phyloP scores from a whole-genome alignment of 2,888 invertebrate genomes.

The Griposia aprilina region DNA sequence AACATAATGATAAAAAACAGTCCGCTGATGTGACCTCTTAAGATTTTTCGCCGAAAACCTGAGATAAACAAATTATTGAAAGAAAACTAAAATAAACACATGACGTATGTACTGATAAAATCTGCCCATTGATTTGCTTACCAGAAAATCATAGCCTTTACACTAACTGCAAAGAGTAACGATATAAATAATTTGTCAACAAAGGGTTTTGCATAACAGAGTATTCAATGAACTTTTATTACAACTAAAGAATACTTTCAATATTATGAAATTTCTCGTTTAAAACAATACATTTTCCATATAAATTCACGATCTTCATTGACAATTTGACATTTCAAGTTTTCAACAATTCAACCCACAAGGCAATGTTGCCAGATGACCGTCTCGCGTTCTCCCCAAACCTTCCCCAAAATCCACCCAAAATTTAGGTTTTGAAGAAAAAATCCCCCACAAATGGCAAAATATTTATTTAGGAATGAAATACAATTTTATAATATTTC shows the following conservation, averaged over 20 bases:
- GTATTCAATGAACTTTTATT: conserved; percentile 23
- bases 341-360: conserved; percentile 34
- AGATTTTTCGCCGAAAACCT: conserved; percentile 72
- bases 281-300: conserved; percentile 59
- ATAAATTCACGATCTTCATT: conserved; percentile 52
- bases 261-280: conserved; percentile 45
- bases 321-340: conserved; percentile 54
- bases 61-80: conserved; percentile 65
- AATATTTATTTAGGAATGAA: no score
- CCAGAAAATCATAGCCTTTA: conserved; percentile 59
- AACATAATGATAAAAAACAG: conserved; percentile 86
- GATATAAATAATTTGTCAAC: conserved; percentile 28
- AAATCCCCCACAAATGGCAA: no score
- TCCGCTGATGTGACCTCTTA: conserved; percentile 67
- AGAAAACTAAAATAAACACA: conserved; percentile 52
- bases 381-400: no score
- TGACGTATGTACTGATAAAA: conserved; percentile 49
- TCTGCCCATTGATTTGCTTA: conserved; percentile 53
- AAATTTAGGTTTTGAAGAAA: no score
- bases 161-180: conserved; percentile 25
- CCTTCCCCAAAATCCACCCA: no score
- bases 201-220: conserved; percentile 39
- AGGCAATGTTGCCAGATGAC: no score
- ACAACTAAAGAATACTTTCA: conserved; percentile 22
- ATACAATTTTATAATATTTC: no score